A percentile compares a stretch with the other conserved stretches of the same genome.
phyloP scores from a whole-genome alignment of 1,140 invertebrate species.

The Eupristina koningsbergeri region DNA sequence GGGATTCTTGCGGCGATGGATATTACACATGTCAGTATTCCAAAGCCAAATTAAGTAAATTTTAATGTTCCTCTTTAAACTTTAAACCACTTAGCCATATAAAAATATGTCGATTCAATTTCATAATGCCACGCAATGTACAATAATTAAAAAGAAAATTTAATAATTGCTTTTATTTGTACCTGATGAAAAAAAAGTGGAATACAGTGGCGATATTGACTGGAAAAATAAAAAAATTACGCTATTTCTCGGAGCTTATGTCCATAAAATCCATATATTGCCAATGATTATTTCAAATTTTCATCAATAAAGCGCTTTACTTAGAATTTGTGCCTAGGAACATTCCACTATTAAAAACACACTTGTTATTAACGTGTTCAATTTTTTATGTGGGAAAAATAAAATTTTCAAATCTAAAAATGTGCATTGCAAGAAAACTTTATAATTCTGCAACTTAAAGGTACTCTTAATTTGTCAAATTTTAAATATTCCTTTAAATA shows the following conservation, averaged over 20 bases:
- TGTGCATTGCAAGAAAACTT: constrained; percentile 43
- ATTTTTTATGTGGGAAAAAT: constrained; percentile 29
- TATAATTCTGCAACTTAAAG: constrained; percentile 46
- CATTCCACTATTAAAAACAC: constrained; percentile 42
- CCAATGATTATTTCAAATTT: constrained; percentile 27
- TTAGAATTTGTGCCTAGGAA: constrained; percentile 39
- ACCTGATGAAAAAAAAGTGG: constrained; percentile 48
- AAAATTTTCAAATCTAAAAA: constrained; percentile 33
- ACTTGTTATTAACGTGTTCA: constrained; percentile 32
- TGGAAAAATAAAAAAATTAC: constrained; percentile 39
- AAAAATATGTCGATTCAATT: constrained; percentile 46
- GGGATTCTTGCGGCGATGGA: constrained; percentile 52
- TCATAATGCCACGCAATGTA: constrained; percentile 45
- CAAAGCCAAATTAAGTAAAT: constrained; percentile 55
- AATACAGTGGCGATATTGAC: constrained; percentile 46
- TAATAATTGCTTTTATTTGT: constrained; percentile 41
- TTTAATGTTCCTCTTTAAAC: constrained; percentile 52
- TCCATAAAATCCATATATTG: constrained; percentile 19
- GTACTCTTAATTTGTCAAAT: constrained; percentile 40
- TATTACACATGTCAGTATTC: constrained; percentile 55
- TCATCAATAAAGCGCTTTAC: constrained; percentile 31
- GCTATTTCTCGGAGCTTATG: constrained; percentile 32
- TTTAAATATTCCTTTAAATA: constrained; percentile 45
- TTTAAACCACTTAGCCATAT: constrained; percentile 50
- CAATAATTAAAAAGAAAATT: constrained; percentile 42